Conservation (phyloP, 2,888 invertebrate genomes). For the Griposia aprilina region DNA sequence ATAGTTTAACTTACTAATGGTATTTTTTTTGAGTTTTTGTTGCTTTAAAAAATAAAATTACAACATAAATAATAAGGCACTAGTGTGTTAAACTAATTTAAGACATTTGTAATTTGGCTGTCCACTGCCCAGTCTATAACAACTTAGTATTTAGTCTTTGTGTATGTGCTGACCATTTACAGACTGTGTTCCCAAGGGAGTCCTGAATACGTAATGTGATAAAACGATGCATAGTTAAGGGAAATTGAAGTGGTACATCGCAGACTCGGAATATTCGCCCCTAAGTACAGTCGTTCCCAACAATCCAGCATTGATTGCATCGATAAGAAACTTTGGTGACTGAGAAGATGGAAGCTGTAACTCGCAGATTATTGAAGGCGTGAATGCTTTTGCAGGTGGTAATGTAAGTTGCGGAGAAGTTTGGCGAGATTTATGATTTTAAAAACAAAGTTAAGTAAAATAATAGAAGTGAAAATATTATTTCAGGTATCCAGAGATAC, state of each 20-base stretch:
- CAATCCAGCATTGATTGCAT: constrained; percentile 61
- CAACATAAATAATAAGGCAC: no score
- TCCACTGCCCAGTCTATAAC: constrained; percentile 31
- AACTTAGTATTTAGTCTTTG: constrained; percentile 58
- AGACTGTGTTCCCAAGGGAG: constrained; percentile 72
- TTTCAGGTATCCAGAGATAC: background rate
- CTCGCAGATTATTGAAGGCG: constrained; percentile 33
- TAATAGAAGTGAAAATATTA: background rate
- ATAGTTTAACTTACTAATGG: background rate
- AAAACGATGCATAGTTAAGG: constrained; percentile 81
- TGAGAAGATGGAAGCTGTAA: constrained; percentile 38
- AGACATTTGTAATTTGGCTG: background rate
- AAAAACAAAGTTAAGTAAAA: constrained; percentile 18
- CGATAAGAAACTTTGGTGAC: constrained; percentile 60
- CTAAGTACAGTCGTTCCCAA: constrained; percentile 45
- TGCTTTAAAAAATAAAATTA: background rate
- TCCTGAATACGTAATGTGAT: constrained; percentile 80
- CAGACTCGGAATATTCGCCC: constrained; percentile 58
- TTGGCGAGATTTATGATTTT: constrained; percentile 26
- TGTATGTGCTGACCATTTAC: constrained; percentile 76
- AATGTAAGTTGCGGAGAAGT: constrained; percentile 9
- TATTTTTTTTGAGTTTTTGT: no score
- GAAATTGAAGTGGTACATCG: constrained; percentile 71
- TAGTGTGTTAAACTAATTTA: background rate
- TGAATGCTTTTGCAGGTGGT: constrained; percentile 28